A percentile compares a stretch with the other conserved stretches of the same genome.
These are phyloP conservation scores for Microctenopoma steveboyesi DNA, from an alignment of 2,797 vertebrate genomes.

Conservation along the genomic window DNA sequence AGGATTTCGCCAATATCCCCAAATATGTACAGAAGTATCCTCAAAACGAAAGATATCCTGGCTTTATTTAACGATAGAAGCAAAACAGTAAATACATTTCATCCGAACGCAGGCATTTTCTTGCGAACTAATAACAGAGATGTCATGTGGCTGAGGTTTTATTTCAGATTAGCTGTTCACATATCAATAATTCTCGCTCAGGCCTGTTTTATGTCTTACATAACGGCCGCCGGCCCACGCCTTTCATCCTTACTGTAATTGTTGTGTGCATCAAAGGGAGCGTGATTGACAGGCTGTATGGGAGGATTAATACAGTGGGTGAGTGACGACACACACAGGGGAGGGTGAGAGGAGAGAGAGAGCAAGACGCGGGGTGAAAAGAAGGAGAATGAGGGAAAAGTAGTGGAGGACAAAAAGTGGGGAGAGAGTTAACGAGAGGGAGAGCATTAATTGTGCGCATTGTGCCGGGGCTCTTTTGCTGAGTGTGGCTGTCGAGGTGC, in stretches of 20 bases:
- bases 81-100: conserved; percentile 25
- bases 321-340: conserved; percentile 70
- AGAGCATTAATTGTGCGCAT: conserved; percentile 78
- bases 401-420: conserved; percentile 76
- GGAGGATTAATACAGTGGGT: conserved; percentile 75
- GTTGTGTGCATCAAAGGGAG: conserved; percentile 76
- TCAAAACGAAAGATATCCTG: conserved; percentile 3
- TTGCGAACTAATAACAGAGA: conserved; percentile 47
- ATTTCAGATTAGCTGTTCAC: conserved; percentile 62
- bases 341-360: conserved; percentile 28
- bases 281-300: conserved; percentile 74
- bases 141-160: conserved; percentile 47
- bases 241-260: conserved; percentile 77
- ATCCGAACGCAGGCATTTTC: conserved; percentile 29
- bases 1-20: not conserved
- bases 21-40: no score
- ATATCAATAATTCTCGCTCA: conserved; percentile 59
- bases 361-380: conserved; percentile 49
- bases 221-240: conserved; percentile 63
- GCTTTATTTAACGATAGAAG: not conserved
- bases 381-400: conserved; percentile 60
- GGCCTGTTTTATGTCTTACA: conserved; percentile 67
- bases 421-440: conserved; percentile 80
- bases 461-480: conserved; percentile 82
- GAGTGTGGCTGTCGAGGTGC: conserved; percentile 88